A percentile compares a stretch with the other conserved stretches of the same genome.
phyloP scores from a whole-genome alignment of 2,888 invertebrate genomes.

The Leptogaster cylindrica region DNA sequence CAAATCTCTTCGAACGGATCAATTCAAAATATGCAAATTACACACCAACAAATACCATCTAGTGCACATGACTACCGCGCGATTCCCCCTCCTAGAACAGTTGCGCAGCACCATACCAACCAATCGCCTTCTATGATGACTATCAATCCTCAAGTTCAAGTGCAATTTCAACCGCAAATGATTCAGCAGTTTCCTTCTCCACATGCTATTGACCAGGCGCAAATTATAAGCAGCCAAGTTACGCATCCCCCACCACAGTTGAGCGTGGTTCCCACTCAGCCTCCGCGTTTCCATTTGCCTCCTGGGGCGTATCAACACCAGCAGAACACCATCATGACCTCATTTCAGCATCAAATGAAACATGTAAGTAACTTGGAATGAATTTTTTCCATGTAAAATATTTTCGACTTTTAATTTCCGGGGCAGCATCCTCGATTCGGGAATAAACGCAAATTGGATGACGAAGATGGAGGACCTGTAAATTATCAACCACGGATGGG shows the following conservation, averaged over 20 bases:
- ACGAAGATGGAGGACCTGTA: slow-evolving; percentile 42
- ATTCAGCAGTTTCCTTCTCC: slow-evolving; percentile 43
- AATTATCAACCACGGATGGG: slow-evolving; percentile 48
- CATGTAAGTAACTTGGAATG: neutral
- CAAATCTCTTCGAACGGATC: slow-evolving; percentile 46
- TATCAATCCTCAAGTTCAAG: slow-evolving; percentile 42
- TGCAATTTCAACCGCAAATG: slow-evolving; percentile 46
- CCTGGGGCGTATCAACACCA: slow-evolving; percentile 31
- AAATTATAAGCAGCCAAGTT: slow-evolving; percentile 42
- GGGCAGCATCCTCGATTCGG: slow-evolving; percentile 16
- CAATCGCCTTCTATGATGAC: slow-evolving; percentile 34
- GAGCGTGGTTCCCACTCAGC: slow-evolving; percentile 35
- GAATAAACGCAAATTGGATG: slow-evolving; percentile 46
- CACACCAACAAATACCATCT: slow-evolving; percentile 37
- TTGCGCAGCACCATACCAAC: slow-evolving; percentile 14
- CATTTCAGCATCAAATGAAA: slow-evolving; percentile 42
- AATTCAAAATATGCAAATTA: slow-evolving; percentile 46
- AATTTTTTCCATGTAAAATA: neutral
- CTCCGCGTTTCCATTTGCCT: slow-evolving; percentile 6
- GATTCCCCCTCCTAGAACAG: slow-evolving; percentile 29
- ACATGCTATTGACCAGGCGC: slow-evolving; percentile 40
- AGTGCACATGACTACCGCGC: slow-evolving; percentile 20
- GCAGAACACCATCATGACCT: slow-evolving; percentile 36
- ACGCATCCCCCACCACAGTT: slow-evolving; percentile 44
- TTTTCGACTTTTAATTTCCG: slow-evolving; percentile 4